These are phyloP conservation scores for Macroramphosus scolopax DNA, from an alignment of 2,797 vertebrate species.

Conservation along the genomic window DNA sequence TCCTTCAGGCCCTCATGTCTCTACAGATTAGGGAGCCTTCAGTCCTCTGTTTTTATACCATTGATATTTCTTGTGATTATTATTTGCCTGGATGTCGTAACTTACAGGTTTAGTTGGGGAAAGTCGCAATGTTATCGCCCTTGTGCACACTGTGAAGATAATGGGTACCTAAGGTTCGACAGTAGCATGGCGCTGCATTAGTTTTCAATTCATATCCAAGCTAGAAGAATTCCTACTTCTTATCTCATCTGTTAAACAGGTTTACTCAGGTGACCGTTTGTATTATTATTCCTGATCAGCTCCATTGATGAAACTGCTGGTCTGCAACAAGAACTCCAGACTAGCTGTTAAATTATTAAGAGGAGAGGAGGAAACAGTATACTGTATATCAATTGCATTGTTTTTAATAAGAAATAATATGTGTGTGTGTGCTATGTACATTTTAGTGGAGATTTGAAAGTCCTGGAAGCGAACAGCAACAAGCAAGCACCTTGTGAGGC, in stretches of 20 bases:
- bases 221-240: no score
- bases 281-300: no score
- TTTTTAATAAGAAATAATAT: neutral
- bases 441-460: slow-evolving; percentile 74
- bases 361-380: no score
- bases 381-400: no score
- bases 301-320: no score
- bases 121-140: neutral
- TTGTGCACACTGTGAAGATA: slow-evolving; percentile 14
- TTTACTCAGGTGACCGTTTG: no score
- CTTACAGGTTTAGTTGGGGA: neutral
- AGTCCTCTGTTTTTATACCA: neutral
- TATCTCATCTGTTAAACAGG: no score
- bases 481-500: slow-evolving; percentile 78
- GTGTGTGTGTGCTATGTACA: slow-evolving; percentile 9
- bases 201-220: neutral
- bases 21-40: neutral
- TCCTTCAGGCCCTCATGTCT: neutral
- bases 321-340: no score
- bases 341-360: no score
- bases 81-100: neutral
- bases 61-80: neutral
- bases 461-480: slow-evolving; percentile 68
- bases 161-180: slow-evolving; percentile 18
- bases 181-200: neutral